Base-by-base conservation (phyloP, 2,113 vertebrate genomes). In the Cephalopholis sonnerati region DNA sequence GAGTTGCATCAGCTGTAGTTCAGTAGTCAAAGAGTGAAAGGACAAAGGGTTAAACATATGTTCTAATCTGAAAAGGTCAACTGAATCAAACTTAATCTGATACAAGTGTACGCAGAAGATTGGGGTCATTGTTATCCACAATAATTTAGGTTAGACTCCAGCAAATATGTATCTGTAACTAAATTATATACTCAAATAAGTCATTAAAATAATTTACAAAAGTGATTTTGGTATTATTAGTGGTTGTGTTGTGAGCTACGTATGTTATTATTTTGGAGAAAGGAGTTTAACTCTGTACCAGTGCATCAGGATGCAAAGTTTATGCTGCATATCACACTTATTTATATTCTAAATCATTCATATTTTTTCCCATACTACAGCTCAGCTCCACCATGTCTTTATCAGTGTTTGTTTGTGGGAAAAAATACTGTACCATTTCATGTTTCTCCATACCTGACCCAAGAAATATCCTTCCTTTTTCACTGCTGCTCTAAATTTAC, bases 1-100 rank as follows among this genome's bases (percentile, higher is more conserved):
- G 71, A 90, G 69, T 82, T 84, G 71, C 79, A 77, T 88, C 73
- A 83, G 51, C 77, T 81, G 66, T 63, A 88, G 84, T 82, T 87
- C 81, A 85, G 54, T 25, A 69, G 83, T 79, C 69, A 79, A 73
- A 65, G 67, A 87, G 83, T 89, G 76, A 89, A 86, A 87, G 79
- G 69, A 65, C 68, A 89, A 81, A 91, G 77, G 69, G 61, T 62
- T 79, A 77, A 79, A 87, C 69, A 77, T 58, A 78, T 64, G 27
- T 17, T 77, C 54, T 86, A 41, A 77, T 79, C 48, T 85, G 27
- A 61, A 89, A 92, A 94, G 85, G 90, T 90, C 82, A 83, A 0
- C 29, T 82, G 50, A 83, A 64, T 86, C 76, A 68, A 74, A 80
- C 5, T 58, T 55, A 67, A 84, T 89, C 41, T 82, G 41, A 74